A percentile compares a stretch with the other conserved stretches of the same genome.
Evolutionary conservation across 1,140 invertebrate species (phyloP).

Genomic region (Radopholus similis): DNA sequence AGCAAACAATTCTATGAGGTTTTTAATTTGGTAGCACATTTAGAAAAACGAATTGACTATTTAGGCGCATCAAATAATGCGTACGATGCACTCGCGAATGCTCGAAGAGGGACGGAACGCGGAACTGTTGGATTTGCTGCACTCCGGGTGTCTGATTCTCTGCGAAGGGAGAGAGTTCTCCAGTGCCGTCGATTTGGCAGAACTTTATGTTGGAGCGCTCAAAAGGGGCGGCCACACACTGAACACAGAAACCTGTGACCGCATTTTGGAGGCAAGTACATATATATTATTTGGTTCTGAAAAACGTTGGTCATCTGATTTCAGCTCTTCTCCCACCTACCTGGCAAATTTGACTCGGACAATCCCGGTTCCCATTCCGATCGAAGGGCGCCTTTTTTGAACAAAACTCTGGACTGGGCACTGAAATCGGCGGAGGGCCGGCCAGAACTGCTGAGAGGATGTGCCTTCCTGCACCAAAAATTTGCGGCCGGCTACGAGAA

Average conservation of each 20-base stretch:
- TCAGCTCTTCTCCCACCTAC: constrained; percentile 2
- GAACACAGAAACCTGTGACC: neutral
- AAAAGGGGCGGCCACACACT: neutral
- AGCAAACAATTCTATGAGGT: constrained; percentile 36
- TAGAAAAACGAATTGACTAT: too few relatives aligned
- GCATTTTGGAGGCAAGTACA: neutral
- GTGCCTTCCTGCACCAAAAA: neutral
- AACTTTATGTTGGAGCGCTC: constrained; percentile 32
- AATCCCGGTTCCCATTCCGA: neutral
- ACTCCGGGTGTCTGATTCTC: constrained; percentile 14
- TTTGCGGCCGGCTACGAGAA: constrained; percentile 2
- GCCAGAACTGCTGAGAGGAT: constrained; percentile 4
- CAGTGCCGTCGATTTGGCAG: constrained; percentile 35
- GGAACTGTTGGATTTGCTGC: constrained; percentile 18
- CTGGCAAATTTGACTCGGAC: constrained; percentile 3
- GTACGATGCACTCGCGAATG: constrained; percentile 27
- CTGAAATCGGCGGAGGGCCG: neutral
- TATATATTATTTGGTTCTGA: neutral
- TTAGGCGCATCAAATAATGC: constrained; percentile 40
- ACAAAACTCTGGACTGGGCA: constrained; percentile 18
- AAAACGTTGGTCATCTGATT: neutral
- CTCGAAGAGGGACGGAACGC: constrained; percentile 12
- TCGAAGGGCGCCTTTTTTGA: constrained; percentile 7
- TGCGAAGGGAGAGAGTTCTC: constrained; percentile 23
- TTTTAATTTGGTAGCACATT: too few relatives aligned